Conservation (phyloP, 2,113 vertebrate genomes). For the Pseudorasbora parva region DNA sequence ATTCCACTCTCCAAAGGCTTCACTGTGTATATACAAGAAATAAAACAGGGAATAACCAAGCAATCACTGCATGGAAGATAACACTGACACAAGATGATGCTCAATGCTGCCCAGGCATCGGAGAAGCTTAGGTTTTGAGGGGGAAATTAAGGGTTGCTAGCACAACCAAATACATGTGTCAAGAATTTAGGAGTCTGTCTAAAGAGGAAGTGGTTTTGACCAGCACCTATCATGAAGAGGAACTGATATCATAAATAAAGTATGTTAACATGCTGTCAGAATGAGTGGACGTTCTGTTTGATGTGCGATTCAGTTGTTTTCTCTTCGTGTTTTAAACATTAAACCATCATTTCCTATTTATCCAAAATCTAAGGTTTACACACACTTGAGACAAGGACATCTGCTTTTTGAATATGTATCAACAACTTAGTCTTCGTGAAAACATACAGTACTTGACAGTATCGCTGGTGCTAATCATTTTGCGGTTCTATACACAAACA, state of each 20-base stretch:
- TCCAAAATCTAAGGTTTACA: slow-evolving; percentile 21
- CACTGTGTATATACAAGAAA: slow-evolving; percentile 44
- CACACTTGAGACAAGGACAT: slow-evolving; percentile 32
- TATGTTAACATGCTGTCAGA: slow-evolving; percentile 45
- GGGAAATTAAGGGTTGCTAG: slow-evolving; percentile 56
- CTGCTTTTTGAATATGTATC: slow-evolving; percentile 41
- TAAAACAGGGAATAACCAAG: slow-evolving; percentile 43
- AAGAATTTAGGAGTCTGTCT: slow-evolving; percentile 25
- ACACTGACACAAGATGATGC: slow-evolving; percentile 18
- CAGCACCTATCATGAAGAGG: slow-evolving; percentile 32
- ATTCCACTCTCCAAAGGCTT: not conserved
- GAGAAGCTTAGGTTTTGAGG: slow-evolving; percentile 27
- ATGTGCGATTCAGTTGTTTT: slow-evolving; percentile 30
- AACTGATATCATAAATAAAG: slow-evolving; percentile 43
- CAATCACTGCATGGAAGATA: slow-evolving; percentile 38
- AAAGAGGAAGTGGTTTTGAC: slow-evolving; percentile 7
- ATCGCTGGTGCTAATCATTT: slow-evolving; percentile 42
- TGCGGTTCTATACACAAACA: slow-evolving; percentile 43
- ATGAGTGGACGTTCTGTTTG: slow-evolving; percentile 17
- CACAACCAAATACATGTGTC: slow-evolving; percentile 52
- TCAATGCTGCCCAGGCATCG: not conserved
- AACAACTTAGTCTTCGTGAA: slow-evolving; percentile 42
- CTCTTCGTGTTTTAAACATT: slow-evolving; percentile 48
- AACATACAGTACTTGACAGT: slow-evolving; percentile 21
- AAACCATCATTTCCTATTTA: slow-evolving; percentile 28